Base-by-base conservation (phyloP, 2,113 vertebrate genomes). In the Sturnira hondurensis region DNA sequence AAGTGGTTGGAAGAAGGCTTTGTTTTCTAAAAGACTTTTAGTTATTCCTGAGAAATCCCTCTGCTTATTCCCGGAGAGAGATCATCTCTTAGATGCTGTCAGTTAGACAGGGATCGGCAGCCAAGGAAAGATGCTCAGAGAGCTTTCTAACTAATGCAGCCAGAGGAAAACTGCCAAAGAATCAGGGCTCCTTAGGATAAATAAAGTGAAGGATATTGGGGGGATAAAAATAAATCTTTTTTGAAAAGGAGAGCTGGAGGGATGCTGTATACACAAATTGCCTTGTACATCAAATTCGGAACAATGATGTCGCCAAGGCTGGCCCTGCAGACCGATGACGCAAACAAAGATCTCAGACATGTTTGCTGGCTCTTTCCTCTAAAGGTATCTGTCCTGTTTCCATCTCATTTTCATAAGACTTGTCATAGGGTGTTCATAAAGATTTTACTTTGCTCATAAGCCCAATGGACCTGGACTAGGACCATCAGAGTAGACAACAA, bases 141-240 rank as follows among this genome's bases (percentile, higher is more conserved):
- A 97, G 91, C 94, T 93, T 96, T 95, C 83, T 89, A 97, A 89
- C 93, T 95, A 96, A 97, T 94, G 96, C 54, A 58, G 93, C 93
- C 94, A 97, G 80, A 89, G 91, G 95, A 97, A 95, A 94, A 78
- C n/a, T 93, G 97, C 97, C 97, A 97, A 93, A 94, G 94, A 94
- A 89, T 41, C 68, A 83, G 43, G 38, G 52, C 38, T 97, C 78
- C 93, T 97, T 94, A 93, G 84, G 91, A 94, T 91, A 97, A 97
- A 77, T 94, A 96, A 95, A 96, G 65, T 96, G 97, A 95, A 97
- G 83, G 67, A 91, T 97, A 96, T 92, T 86, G 96, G 26, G 43
- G 77, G 73, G 74, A 93, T 97, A 96, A 97, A 97, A 97, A 97
- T 96, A 97, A 95, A 97, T 86, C 68, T 74, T 95, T 97, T 97